Conservation (phyloP, 1,140 invertebrate genomes). For the Plectrocnemia conspersa region DNA sequence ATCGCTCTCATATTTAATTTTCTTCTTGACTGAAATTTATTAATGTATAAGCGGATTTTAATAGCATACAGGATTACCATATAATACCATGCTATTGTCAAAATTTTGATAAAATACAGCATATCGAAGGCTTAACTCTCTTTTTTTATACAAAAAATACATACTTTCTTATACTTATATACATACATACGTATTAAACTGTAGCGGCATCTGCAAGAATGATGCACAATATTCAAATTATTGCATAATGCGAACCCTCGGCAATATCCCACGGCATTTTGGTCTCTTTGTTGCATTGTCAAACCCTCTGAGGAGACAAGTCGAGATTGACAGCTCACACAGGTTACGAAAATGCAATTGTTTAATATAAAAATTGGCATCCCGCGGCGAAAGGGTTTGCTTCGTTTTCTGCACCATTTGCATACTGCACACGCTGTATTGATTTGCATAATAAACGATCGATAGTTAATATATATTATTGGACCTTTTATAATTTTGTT, state of each 20-base stretch:
- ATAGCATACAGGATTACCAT: too few relatives aligned
- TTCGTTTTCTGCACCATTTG: conserved; percentile 19
- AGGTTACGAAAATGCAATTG: conserved; percentile 21
- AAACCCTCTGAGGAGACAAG: neutral
- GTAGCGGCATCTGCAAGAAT: conserved; percentile 1
- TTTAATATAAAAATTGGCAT: conserved; percentile 30
- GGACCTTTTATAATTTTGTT: too few relatives aligned
- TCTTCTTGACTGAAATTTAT: too few relatives aligned
- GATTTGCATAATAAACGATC: conserved; percentile 23
- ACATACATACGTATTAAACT: neutral
- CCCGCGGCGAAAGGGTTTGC: conserved; percentile 15
- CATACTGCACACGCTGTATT: conserved; percentile 14
- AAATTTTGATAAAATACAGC: too few relatives aligned
- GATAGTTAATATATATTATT: too few relatives aligned
- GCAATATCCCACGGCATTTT: conserved; percentile 1
- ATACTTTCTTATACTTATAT: too few relatives aligned
- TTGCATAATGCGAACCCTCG: neutral
- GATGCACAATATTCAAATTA: conserved; percentile 12
- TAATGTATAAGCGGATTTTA: too few relatives aligned
- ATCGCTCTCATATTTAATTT: too few relatives aligned
- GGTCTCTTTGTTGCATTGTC: conserved; percentile 4
- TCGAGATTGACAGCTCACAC: conserved; percentile 27
- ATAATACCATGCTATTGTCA: too few relatives aligned
- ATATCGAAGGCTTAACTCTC: too few relatives aligned
- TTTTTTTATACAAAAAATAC: too few relatives aligned